phyloP scores from a whole-genome alignment of 1,140 invertebrate genomes.

The Solenopsis invicta region DNA sequence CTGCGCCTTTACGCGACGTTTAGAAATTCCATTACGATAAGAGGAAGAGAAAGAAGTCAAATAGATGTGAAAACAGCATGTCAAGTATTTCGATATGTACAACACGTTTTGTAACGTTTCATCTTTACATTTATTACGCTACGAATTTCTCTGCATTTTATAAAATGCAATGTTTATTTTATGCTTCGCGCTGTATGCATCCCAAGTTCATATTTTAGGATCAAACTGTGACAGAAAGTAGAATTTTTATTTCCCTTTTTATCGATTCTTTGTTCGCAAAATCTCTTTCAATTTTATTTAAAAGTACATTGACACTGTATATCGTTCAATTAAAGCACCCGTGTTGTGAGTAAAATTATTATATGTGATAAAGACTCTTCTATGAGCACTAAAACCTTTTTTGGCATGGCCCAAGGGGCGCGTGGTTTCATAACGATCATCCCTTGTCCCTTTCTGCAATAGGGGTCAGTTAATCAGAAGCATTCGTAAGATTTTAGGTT shows the following conservation, averaged over 20 bases:
- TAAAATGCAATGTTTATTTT: slow-evolving; percentile 28
- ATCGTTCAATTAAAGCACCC: not conserved
- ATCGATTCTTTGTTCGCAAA: not conserved
- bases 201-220: not conserved
- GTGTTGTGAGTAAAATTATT: slow-evolving; percentile 12
- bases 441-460: slow-evolving; percentile 13
- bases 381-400: slow-evolving; percentile 47
- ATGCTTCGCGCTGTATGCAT: not conserved
- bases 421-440: slow-evolving; percentile 57
- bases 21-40: slow-evolving; percentile 44
- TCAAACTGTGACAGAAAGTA: not conserved
- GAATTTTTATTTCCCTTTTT: not conserved
- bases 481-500: slow-evolving; percentile 5
- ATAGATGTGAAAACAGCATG: not conserved
- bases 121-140: slow-evolving; percentile 4
- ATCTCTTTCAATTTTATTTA: slow-evolving; percentile 5
- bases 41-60: not conserved
- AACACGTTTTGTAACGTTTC: not conserved
- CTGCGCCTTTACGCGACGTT: slow-evolving; percentile 32
- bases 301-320: not conserved
- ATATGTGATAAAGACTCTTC: slow-evolving; percentile 5
- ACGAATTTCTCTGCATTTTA: not conserved
- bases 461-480: not conserved
- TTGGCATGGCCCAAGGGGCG: slow-evolving; percentile 14
- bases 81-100: not conserved